A percentile compares a stretch with the other conserved stretches of the same genome.
Conservation (phyloP, 2,888 invertebrate species). For the Stegana nigrithorax region DNA sequence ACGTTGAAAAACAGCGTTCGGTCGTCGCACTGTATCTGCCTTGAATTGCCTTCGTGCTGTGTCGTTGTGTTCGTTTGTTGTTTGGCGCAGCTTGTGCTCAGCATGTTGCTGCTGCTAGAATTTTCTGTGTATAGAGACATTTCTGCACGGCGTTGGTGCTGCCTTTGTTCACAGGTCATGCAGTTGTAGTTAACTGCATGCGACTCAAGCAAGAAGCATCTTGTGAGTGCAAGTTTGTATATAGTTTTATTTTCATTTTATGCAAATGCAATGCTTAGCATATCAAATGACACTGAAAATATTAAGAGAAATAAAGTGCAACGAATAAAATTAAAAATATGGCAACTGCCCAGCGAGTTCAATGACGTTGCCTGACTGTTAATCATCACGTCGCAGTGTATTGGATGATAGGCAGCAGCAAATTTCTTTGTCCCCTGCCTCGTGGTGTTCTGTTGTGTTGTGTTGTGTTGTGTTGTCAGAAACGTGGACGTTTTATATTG, state of each 20-base stretch:
- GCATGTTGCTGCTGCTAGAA: neutral
- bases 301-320: neutral
- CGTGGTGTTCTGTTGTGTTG: neutral
- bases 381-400: no score
- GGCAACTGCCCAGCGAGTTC: no score
- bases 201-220: neutral
- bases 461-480: neutral
- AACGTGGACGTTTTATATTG: neutral
- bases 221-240: neutral
- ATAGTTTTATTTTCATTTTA: no score
- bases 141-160: neutral
- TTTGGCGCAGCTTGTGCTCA: no score
- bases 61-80: neutral
- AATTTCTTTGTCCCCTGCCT: neutral
- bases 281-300: no score
- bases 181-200: neutral
- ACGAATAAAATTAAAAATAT: no score
- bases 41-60: neutral
- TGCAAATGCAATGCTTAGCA: no score
- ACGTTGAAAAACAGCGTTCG: neutral
- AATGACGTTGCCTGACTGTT: no score
- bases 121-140: conserved; percentile 1
- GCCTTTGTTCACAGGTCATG: neutral
- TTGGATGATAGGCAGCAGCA: no score
- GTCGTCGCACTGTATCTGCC: neutral